Base-by-base conservation (phyloP, 2,888 invertebrate genomes). In the Arge pagana region DNA sequence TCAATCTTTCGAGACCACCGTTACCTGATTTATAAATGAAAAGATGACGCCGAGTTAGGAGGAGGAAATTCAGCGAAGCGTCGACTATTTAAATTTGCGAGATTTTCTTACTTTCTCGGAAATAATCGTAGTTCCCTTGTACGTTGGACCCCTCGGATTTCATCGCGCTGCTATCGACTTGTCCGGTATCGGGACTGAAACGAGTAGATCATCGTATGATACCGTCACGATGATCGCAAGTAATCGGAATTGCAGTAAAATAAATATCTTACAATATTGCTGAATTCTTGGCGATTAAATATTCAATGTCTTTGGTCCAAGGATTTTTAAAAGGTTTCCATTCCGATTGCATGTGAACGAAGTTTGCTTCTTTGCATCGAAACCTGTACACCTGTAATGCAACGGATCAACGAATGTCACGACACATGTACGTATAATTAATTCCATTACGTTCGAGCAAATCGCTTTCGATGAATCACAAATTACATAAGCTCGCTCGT, bases 261-360 rank as follows among this genome's bases (percentile, higher is more conserved):
- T 23, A 40, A 31, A 21, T 16, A 42, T 78, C 83, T 80, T 76
- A 88, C 82, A 85, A 79, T 53, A 92, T 82, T 39, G 91, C 82
- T 1, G 86, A 87, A 78, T 95, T 94, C 74, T 90, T 92, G 0
- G 93, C 89, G 60, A 94, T 88, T 58, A 96, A 82, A 71, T 89
- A 93, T 70, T 96, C 96, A 56, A 93, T 87, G 69, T 96, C 96
- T 77, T 93, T 93, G 1, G 95, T 96, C 95, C 95, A 96, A 0
- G 96, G 96, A 78, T 96, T 96, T 66, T 85, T 85, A 74, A 96
- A 95, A 0, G 90, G 87, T 64, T 89, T 92, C 87, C 93, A 93
- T 68, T 88, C 89, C 55, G 93, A 93, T 68, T 88, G 88, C 11
- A 96, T 76, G 48, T 84, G 82, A 3, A 87, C 82, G 65, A 85